phyloP scores from a whole-genome alignment of 2,113 vertebrate species.

The Coptodon bakossiorum region DNA sequence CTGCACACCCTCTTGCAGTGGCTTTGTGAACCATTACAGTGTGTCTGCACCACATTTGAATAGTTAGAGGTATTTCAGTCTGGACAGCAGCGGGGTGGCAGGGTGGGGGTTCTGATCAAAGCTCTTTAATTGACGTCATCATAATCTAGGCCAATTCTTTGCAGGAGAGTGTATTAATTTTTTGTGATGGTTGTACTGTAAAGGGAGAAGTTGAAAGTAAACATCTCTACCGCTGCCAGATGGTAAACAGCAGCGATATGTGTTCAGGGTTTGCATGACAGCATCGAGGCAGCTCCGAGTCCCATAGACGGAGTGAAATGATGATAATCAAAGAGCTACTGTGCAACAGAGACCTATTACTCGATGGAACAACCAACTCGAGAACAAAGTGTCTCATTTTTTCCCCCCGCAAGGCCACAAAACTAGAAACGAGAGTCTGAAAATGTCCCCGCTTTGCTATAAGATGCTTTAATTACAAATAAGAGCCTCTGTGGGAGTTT shows the following conservation, averaged over 20 bases:
- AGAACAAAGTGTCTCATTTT: not conserved
- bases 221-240: constrained; percentile 31
- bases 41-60: not conserved
- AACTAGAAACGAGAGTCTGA: not conserved
- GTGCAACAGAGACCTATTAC: constrained; percentile 16
- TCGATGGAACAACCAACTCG: not conserved
- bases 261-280: constrained; percentile 12
- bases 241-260: constrained; percentile 21
- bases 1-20: not conserved
- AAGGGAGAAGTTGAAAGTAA: constrained; percentile 5
- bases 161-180: not conserved
- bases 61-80: not conserved
- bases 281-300: not conserved
- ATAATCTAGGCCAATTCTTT: not conserved
- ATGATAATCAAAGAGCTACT: constrained; percentile 29
- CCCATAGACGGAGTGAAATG: not conserved
- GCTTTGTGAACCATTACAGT: not conserved
- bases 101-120: not conserved
- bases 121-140: not conserved
- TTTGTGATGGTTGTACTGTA: not conserved
- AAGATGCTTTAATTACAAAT: constrained; percentile 11
- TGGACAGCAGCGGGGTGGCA: not conserved
- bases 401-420: not conserved
- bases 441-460: not conserved
- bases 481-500: not conserved